Evolutionary conservation across 2,113 vertebrate species (phyloP), one percentile per base, ranked within the genome.

Genomic region (Acanthochromis polyacanthus): DNA sequence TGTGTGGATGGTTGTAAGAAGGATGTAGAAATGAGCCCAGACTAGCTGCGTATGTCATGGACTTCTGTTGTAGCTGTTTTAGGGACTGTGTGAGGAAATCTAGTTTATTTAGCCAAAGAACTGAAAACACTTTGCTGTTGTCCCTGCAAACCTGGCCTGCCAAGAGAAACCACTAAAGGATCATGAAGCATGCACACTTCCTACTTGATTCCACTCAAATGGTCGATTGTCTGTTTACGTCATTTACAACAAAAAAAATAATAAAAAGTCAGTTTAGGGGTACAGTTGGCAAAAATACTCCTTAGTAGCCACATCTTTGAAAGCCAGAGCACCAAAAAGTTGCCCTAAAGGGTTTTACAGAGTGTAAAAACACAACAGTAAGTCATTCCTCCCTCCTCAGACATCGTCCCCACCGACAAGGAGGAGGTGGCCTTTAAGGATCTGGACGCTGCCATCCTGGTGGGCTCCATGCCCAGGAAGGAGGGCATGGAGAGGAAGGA

Each of bases 401-500:
- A 99, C 79, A 94, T 99, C 64, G 92, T 99, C 59, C 90, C 97
- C 77, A 99, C 97, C 17, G 97, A 98, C 91, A 97, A 98, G 84
- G 97, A 97, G 82, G 97, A 99, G 57, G 92, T 98, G 75, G 98
- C 95, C 55, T 99, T 99, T 93, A 97, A 96, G 92, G 96, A 98
- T 78, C 93, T 99, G 65, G 98, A 99, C 51, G 82, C 95, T 5
- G 98, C 98, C 75, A 95, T 99, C 90, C 89, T 99, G 89, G 97
- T 99, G 88, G 98, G 98, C 48, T 98, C 98, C 74, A 99, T 99
- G 98, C 98, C 98, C 72, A 96, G 98, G 83, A 97, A 93, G 85
- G 97, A 99, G 30, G 98, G 98, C 76, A 99, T 99, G 98, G 97
- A 99, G 90, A 96, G 98, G 85, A 99, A 99, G 90, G 98, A 99